Evolutionary conservation across 1,140 invertebrate species (phyloP), one percentile per base, ranked within the genome.

Genomic region (Achroia grisella): DNA sequence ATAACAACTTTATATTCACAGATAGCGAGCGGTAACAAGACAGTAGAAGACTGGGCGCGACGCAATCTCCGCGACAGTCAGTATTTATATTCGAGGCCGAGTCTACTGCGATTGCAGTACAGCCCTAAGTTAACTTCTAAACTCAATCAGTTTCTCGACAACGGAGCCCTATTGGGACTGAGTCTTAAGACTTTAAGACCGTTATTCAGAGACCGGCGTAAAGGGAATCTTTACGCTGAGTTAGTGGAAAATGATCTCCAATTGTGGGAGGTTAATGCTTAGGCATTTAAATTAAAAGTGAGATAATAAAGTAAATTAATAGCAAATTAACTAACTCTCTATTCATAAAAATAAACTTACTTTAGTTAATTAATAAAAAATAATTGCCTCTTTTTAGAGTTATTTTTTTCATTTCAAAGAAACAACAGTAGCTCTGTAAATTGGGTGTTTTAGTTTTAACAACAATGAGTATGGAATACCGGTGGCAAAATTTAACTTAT

Each of bases 181-280:
- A 88, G 93, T 34, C 71, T 96, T 23, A 91, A 91, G 52, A 92
- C 92, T 8, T 73, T 95, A 13, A 89, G 89, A 15, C 90, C 92
- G 0, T 85, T 93, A 2, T 94, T 96, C 56, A 91, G 90, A 52
- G 90, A 94, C 54, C 72, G 81, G n/a, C 63, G 83, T 1, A 91
- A 92, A 63, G 86, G 89, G 44, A 86, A 90, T 29, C 94, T 90
- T 89, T 95, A 93, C 71, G 88, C 91, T 14, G 93, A 95, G 81
- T 91, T 94, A n/a, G 89, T 96, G 29, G 93, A 94, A 67, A 95
- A 96, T 76, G 92, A 93, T 72, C 88, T 94, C 58, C 93, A 94
- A 81, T 78, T 95, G 31, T 95, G 94, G 93, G 94, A 96, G 79
- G 89, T 92, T 29, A 96, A 95, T 57, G 91, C 92, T 86, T 91